Percentiles rank a stretch among this genome's conserved stretches.
These are phyloP conservation scores for Hycleus cichorii DNA, from an alignment of 1,140 invertebrate species.

Conservation along the genomic window DNA sequence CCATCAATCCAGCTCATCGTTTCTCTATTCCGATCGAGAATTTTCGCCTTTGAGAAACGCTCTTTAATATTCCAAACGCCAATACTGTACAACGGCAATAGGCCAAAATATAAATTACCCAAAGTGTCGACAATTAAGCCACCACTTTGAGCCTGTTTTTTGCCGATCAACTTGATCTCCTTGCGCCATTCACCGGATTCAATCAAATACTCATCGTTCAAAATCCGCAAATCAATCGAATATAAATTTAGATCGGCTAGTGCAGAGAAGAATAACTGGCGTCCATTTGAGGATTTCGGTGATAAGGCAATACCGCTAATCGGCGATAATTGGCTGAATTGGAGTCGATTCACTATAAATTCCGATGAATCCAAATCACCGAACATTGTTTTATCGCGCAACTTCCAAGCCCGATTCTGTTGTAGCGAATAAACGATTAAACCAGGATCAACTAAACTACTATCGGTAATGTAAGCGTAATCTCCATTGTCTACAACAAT, in stretches of 20 bases:
- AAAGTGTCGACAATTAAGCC: conserved; percentile 61
- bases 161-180: conserved; percentile 49
- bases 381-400: conserved; percentile 57
- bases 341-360: conserved; percentile 51
- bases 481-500: conserved; percentile 62
- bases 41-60: conserved; percentile 40
- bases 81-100: conserved; percentile 55
- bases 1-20: conserved; percentile 61
- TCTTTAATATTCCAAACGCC: conserved; percentile 55
- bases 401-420: conserved; percentile 58
- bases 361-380: conserved; percentile 47
- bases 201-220: conserved; percentile 47
- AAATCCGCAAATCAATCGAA: conserved; percentile 48
- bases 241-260: conserved; percentile 56
- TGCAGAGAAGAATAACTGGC: conserved; percentile 55
- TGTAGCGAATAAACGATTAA: conserved; percentile 58
- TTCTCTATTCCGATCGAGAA: conserved; percentile 54
- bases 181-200: conserved; percentile 29
- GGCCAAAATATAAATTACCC: conserved; percentile 56
- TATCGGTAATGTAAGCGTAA: conserved; percentile 63
- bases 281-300: conserved; percentile 39
- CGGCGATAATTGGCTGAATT: conserved; percentile 46
- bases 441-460: conserved; percentile 55
- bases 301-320: conserved; percentile 63
- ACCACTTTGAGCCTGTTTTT: conserved; percentile 56